A percentile compares a stretch with the other conserved stretches of the same genome.
These are phyloP conservation scores for Pseudopodoces humilis DNA, from an alignment of 2,113 vertebrate genomes.

Conservation along the genomic window DNA sequence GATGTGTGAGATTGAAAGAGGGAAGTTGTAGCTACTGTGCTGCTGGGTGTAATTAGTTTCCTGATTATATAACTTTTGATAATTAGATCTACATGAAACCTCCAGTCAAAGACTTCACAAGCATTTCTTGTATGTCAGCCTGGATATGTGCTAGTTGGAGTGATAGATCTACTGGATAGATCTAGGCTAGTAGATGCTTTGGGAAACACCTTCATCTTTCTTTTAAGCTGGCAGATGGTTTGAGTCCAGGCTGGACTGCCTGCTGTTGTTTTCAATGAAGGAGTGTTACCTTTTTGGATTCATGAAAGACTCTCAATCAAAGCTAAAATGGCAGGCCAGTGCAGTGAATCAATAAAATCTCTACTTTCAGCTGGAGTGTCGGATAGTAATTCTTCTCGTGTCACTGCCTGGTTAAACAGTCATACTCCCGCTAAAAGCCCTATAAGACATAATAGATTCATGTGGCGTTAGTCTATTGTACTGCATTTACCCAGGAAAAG, in stretches of 20 bases:
- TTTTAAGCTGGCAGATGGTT: slow-evolving; percentile 82
- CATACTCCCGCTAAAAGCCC: slow-evolving; percentile 76
- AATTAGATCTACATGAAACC: slow-evolving; percentile 63
- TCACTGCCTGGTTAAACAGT: slow-evolving; percentile 85
- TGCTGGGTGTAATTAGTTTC: slow-evolving; percentile 66
- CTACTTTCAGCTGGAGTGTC: slow-evolving; percentile 80
- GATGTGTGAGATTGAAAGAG: background rate
- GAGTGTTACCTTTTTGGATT: slow-evolving; percentile 82
- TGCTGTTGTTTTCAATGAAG: slow-evolving; percentile 80
- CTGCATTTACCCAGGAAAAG: slow-evolving; percentile 76
- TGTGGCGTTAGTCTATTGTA: slow-evolving; percentile 79
- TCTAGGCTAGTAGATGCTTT: slow-evolving; percentile 45
- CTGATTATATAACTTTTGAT: slow-evolving; percentile 67
- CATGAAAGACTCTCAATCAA: slow-evolving; percentile 82
- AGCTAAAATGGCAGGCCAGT: slow-evolving; percentile 79
- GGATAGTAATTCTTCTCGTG: slow-evolving; percentile 83
- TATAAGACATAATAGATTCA: slow-evolving; percentile 82
- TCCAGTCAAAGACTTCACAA: slow-evolving; percentile 43
- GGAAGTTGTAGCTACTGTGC: slow-evolving; percentile 47
- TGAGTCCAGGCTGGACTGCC: slow-evolving; percentile 69
- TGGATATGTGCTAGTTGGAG: background rate
- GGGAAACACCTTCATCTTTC: slow-evolving; percentile 74
- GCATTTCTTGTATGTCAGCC: background rate
- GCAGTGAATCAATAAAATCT: slow-evolving; percentile 83
- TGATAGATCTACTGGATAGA: slow-evolving; percentile 30